Evolutionary conservation across 2,113 vertebrate genomes (phyloP).

Genomic region (Myrmophylax atrothorax): DNA sequence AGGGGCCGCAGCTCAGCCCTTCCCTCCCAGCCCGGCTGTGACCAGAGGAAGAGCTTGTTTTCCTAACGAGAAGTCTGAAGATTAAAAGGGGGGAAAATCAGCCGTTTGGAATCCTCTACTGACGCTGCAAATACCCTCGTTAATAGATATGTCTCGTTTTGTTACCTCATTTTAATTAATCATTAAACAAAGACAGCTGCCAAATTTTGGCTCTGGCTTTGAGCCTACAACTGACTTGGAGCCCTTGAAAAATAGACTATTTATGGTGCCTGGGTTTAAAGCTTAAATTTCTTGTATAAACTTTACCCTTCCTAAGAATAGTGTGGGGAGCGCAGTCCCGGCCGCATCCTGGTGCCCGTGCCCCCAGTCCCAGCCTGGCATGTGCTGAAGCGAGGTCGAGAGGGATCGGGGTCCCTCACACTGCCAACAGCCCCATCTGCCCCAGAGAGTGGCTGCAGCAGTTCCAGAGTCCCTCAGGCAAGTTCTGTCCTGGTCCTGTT

Average conservation of each 20-base stretch:
- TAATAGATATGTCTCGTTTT: conserved; percentile 74
- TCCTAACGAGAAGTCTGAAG: conserved; percentile 58
- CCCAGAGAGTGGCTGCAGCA: rapidly evolving
- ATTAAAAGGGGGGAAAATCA: conserved; percentile 65
- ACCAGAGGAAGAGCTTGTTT: conserved; percentile 57
- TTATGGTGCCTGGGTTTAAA: conserved; percentile 75
- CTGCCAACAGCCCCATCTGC: not conserved
- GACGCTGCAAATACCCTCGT: conserved; percentile 72
- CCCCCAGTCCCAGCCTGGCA: not conserved
- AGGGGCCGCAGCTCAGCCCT: not conserved
- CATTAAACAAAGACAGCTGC: conserved; percentile 75
- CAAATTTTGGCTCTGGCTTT: conserved; percentile 68
- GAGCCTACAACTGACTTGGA: conserved; percentile 69
- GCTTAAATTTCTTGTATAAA: conserved; percentile 72
- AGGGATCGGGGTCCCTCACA: rapidly evolving
- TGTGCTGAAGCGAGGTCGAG: not conserved
- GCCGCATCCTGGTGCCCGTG: not conserved
- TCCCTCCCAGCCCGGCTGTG: not conserved
- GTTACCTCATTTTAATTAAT: conserved; percentile 78
- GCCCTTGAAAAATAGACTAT: conserved; percentile 75
- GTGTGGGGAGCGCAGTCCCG: not conserved
- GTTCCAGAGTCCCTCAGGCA: not conserved
- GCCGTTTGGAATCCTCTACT: conserved; percentile 72
- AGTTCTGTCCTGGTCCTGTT: not conserved
- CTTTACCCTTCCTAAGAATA: conserved; percentile 67